Evolutionary conservation across 1,140 invertebrate species (phyloP).

Genomic region (Whitmania pigra): DNA sequence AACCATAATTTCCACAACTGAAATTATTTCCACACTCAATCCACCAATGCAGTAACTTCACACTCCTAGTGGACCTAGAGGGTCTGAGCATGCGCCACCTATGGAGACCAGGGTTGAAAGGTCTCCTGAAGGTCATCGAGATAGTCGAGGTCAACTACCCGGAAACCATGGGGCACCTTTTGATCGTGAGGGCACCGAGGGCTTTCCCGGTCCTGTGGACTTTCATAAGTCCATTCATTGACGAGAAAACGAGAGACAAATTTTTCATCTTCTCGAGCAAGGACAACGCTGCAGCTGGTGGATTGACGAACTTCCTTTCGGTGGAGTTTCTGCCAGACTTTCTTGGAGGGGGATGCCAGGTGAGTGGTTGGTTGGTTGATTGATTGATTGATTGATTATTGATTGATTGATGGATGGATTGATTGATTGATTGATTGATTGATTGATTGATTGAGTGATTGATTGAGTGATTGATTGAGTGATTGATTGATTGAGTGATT

Average conservation of each 20-base stretch:
- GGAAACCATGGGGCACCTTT: slow-evolving; percentile 75
- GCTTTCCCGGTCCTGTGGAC: slow-evolving; percentile 96
- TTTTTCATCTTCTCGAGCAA: slow-evolving; percentile 84
- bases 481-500: not conserved
- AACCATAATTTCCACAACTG: not conserved
- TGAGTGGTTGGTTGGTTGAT: slow-evolving; percentile 40
- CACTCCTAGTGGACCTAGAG: slow-evolving; percentile 78
- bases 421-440: too few relatives aligned
- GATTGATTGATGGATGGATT: not conserved
- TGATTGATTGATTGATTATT: not conserved
- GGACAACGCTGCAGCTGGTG: slow-evolving; percentile 63
- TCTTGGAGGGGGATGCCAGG: slow-evolving; percentile 72
- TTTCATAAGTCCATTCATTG: slow-evolving; percentile 87
- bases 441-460: not conserved
- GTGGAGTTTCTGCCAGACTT: slow-evolving; percentile 79
- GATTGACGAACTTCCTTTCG: slow-evolving; percentile 71
- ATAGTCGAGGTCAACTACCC: slow-evolving; percentile 90
- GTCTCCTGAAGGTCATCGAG: slow-evolving; percentile 80
- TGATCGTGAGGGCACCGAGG: slow-evolving; percentile 72
- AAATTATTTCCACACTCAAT: too few relatives aligned
- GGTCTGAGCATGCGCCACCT: slow-evolving; percentile 87
- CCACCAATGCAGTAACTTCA: slow-evolving; percentile 75
- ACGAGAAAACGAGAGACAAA: slow-evolving; percentile 85
- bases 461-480: not conserved
- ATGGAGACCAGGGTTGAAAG: slow-evolving; percentile 81